Evolutionary conservation across 2,797 vertebrate species (phyloP).

Genomic region (Gymnothorax javanicus): DNA sequence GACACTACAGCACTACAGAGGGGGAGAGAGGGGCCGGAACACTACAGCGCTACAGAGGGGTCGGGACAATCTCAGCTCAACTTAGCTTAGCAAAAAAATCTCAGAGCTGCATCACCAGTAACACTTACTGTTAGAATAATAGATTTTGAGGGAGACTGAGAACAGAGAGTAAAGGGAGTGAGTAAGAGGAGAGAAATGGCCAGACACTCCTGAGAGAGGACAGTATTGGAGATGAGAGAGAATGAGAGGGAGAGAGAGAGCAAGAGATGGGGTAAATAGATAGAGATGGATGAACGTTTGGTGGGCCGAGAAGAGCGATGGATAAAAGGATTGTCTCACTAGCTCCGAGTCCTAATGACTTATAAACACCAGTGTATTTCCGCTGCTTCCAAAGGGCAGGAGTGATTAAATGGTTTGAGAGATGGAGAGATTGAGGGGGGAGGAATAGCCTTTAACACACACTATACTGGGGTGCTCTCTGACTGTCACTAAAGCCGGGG

Average conservation of each 20-base stretch:
- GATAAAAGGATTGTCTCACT: slow-evolving; percentile 39
- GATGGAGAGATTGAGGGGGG: slow-evolving; percentile 31
- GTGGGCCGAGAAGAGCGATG: slow-evolving; percentile 10
- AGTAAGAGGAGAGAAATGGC: neutral
- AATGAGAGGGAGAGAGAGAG: too few relatives aligned
- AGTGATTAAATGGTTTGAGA: slow-evolving; percentile 41
- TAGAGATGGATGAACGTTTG: slow-evolving; percentile 37
- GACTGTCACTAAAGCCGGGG: neutral
- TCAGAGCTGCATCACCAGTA: slow-evolving; percentile 46
- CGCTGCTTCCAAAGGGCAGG: slow-evolving; percentile 28
- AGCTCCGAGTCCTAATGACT: slow-evolving; percentile 54
- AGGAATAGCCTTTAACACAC: neutral
- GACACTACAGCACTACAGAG: too few relatives aligned
- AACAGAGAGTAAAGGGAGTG: neutral
- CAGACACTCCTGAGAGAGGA: neutral
- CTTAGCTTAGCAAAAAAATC: neutral
- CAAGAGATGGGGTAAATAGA: neutral
- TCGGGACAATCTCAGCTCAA: neutral
- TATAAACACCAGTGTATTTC: slow-evolving; percentile 44
- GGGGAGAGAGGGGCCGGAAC: too few relatives aligned
- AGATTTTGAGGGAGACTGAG: neutral
- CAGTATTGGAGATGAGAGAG: neutral
- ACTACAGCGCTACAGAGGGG: neutral
- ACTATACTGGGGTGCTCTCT: slow-evolving; percentile 4
- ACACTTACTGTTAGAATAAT: slow-evolving; percentile 40